Evolutionary conservation across 2,113 vertebrate genomes (phyloP), one percentile per base, ranked within the genome.

Genomic region (Paratilapia polleni): DNA sequence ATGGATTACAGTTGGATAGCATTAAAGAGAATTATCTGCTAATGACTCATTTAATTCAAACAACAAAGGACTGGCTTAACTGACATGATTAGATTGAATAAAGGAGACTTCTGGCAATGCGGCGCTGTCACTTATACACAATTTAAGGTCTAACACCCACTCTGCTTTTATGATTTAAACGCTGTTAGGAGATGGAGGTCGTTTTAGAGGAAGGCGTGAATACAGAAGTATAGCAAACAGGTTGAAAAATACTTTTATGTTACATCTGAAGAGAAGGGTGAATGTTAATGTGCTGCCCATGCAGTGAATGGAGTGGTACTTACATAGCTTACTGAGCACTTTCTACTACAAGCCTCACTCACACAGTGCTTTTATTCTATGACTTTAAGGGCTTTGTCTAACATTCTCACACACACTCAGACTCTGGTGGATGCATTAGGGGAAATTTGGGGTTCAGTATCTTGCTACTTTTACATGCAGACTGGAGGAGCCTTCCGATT

Each of bases 21-120:
- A 84, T 89, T 91, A 90, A 70, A 77, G 85, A 86, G 85, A 70
- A 87, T 91, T 82, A 91, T 92, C 84, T 74, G 80, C 74, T 91
- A 87, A 93, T 92, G 87, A 87, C 62, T 88, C 75, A 83, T 85
- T 89, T 86, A 80, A 83, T 82, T 82, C 12, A 62, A 58, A 77
- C 56, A 89, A 88, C 75, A 90, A 90, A 87, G 66, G 74, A 15
- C 20, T 1, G 57, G 68, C 38, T 88, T 82, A 90, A 56, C 60
- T 52, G 66, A 82, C 15, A 26, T n/a, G 79, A 88, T 77, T 47
- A 70, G 36, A 15, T 60, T 79, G 38, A 80, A 81, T 77, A 41
- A 82, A 89, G 66, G 61, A 84, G 81, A 78, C 49, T 66, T 77
- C 5, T 34, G 79, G 13, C 43, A n/a, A 77, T 26, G 19, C 43